Evolutionary conservation across 2,113 vertebrate species (phyloP).

Genomic region (Felis chaus): DNA sequence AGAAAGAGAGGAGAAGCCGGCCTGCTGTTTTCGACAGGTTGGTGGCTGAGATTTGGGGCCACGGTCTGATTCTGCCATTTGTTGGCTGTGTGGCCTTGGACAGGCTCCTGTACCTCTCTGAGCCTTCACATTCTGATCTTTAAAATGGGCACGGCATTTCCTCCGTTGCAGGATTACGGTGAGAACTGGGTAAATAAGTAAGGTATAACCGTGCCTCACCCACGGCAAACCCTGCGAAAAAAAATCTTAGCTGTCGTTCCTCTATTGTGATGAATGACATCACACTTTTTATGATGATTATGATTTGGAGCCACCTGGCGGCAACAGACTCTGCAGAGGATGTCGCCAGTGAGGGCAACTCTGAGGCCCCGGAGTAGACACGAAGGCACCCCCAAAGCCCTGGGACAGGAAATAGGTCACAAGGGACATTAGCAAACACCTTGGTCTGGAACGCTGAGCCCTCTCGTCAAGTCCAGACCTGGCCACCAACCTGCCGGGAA

Average conservation of each 20-base stretch:
- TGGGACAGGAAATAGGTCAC: neutral
- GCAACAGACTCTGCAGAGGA: too few relatives aligned
- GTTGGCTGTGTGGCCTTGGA: neutral
- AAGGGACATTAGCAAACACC: neutral
- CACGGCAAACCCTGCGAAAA: neutral
- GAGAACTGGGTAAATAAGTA: neutral
- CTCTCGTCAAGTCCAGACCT: neutral
- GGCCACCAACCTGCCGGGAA: neutral
- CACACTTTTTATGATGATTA: neutral
- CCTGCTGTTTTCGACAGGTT: neutral
- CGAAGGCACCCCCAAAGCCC: neutral
- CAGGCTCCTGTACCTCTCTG: neutral
- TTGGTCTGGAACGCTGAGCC: neutral
- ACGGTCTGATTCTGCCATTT: neutral
- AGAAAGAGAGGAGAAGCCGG: neutral
- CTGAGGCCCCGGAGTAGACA: neutral
- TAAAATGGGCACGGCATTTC: neutral
- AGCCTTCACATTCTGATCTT: neutral
- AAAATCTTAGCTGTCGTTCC: neutral
- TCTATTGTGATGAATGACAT: neutral
- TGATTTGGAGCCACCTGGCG: neutral
- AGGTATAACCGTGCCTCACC: neutral
- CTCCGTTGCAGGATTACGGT: neutral
- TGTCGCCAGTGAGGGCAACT: fast-evolving
- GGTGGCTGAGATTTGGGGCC: neutral